Evolutionary conservation across 1,140 invertebrate species (phyloP).

Genomic region (Mizuhopecten yessoensis): DNA sequence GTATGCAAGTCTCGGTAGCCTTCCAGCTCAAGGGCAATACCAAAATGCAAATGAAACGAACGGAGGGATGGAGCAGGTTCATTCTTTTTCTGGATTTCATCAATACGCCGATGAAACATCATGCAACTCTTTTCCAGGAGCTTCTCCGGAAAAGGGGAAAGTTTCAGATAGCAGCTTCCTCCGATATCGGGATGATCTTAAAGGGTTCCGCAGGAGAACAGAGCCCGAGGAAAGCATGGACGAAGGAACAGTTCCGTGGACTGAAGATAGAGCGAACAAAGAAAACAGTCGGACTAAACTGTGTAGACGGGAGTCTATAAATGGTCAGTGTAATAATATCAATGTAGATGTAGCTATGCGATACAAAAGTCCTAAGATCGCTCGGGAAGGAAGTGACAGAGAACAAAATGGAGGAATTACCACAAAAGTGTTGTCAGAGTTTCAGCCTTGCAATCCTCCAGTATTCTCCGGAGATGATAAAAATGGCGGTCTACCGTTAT

Average conservation of each 20-base stretch:
- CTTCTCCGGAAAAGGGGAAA: not conserved
- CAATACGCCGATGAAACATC: not conserved
- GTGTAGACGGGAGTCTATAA: not conserved
- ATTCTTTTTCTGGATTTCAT: not conserved
- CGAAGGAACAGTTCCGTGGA: too few species aligned
- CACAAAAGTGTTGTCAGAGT: not conserved
- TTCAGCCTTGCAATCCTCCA: conserved; percentile 44
- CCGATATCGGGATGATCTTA: conserved; percentile 12
- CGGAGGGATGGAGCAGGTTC: not conserved
- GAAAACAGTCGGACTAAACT: not conserved
- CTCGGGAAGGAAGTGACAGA: conserved; percentile 11
- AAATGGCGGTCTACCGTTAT: not conserved
- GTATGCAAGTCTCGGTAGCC: not conserved
- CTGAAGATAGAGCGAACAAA: not conserved
- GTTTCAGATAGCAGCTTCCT: not conserved
- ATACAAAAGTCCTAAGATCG: not conserved
- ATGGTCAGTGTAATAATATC: not conserved
- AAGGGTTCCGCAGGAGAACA: not conserved
- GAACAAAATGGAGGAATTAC: not conserved
- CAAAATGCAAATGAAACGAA: not conserved
- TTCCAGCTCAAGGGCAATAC: not conserved
- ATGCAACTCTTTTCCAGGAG: not conserved
- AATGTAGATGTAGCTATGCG: not conserved
- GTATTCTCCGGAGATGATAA: not conserved
- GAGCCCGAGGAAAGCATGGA: conserved; percentile 1